A percentile compares a stretch with the other conserved stretches of the same genome.
These are phyloP conservation scores for Orchesellides sinensis DNA, from an alignment of 2,888 invertebrate species.

Conservation along the genomic window DNA sequence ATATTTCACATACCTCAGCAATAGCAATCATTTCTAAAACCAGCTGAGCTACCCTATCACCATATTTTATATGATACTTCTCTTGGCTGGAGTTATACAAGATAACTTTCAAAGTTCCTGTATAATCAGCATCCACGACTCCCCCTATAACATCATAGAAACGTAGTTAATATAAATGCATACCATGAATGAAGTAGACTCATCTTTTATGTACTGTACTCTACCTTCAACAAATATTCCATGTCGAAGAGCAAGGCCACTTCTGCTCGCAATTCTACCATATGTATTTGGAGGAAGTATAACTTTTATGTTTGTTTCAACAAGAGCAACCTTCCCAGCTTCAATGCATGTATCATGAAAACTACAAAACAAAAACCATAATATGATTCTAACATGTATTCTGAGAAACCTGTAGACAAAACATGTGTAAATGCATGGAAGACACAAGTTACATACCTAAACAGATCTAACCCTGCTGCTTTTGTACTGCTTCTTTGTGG, in stretches of 20 bases:
- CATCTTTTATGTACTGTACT: not conserved
- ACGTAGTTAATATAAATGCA: no score
- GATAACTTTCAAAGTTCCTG: not conserved
- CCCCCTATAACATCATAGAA: not conserved
- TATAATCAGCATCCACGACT: constrained; percentile 5
- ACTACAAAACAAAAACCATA: not conserved
- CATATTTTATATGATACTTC: not conserved
- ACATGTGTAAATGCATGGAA: not conserved
- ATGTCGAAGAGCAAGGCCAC: not conserved
- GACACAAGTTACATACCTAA: not conserved
- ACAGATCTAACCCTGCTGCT: not conserved
- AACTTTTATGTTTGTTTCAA: not conserved
- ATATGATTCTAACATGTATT: not conserved
- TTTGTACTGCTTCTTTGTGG: not conserved
- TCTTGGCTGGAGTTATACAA: not conserved
- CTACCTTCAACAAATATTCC: not conserved
- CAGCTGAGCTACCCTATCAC: not conserved
- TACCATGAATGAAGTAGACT: not conserved
- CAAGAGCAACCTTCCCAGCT: not conserved
- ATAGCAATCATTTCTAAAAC: not conserved
- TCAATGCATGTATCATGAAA: not conserved
- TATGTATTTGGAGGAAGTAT: not conserved
- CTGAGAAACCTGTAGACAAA: not conserved
- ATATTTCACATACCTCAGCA: not conserved
- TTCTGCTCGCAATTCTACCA: not conserved